A percentile compares a stretch with the other conserved stretches of the same genome.
Evolutionary conservation across 2,888 invertebrate genomes (phyloP).

Genomic region (Hirtodrosophila duncani): DNA sequence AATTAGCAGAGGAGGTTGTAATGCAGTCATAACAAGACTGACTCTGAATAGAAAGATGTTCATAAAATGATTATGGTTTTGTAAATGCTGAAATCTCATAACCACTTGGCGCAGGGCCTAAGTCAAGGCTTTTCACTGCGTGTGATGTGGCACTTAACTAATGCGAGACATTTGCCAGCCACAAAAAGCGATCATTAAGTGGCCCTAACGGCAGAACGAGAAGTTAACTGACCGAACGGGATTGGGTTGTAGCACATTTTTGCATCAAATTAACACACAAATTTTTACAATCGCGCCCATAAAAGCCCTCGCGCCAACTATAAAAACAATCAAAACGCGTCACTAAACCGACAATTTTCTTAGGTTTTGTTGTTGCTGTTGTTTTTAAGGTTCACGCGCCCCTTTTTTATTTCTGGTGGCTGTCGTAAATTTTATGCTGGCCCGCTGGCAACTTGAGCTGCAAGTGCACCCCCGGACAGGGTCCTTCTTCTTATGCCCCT

Average conservation of each 20-base stretch:
- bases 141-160: conserved; percentile 27
- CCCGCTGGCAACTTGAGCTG: conserved; percentile 45
- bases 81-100: too few species aligned
- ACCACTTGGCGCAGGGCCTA: too few species aligned
- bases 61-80: conserved; percentile 26
- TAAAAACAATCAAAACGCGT: conserved; percentile 69
- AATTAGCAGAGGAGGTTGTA: too few species aligned
- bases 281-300: conserved; percentile 60
- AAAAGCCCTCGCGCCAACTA: conserved; percentile 57
- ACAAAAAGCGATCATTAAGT: conserved; percentile 50
- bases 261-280: conserved; percentile 64
- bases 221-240: too few species aligned
- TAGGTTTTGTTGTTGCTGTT: conserved; percentile 23
- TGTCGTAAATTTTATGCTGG: conserved; percentile 54
- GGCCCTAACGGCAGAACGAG: conserved; percentile 1
- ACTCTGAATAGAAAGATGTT: too few species aligned
- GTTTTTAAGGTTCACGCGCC: background rate
- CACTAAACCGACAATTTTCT: conserved; percentile 57
- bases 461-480: conserved; percentile 17
- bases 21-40: too few species aligned
- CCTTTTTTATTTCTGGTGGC: conserved; percentile 15
- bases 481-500: conserved; percentile 42
- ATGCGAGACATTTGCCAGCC: conserved; percentile 19
- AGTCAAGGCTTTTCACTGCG: too few species aligned
- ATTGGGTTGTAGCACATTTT: conserved; percentile 60